These are phyloP conservation scores for Antennarius striatus DNA, from an alignment of 2,113 vertebrate genomes.

Conservation along the genomic window DNA sequence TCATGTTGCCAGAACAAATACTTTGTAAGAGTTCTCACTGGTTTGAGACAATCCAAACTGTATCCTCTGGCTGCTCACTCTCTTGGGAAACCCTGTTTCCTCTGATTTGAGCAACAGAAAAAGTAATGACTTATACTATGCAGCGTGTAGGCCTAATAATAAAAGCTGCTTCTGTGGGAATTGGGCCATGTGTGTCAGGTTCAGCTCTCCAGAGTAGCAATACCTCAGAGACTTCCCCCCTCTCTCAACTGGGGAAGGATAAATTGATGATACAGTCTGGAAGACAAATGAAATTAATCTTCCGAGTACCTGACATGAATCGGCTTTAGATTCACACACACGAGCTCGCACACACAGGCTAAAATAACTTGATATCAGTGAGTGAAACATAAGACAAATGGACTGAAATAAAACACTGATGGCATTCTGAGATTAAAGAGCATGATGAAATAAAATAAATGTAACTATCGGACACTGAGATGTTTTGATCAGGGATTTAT, in stretches of 20 bases:
- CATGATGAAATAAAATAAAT: conserved; percentile 54
- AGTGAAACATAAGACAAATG: conserved; percentile 62
- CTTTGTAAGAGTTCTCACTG: conserved; percentile 72
- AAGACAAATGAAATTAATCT: conserved; percentile 85
- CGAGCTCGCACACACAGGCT: conserved; percentile 13
- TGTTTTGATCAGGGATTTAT: conserved; percentile 57
- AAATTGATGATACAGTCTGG: conserved; percentile 81
- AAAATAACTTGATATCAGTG: conserved; percentile 65
- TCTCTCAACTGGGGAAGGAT: conserved; percentile 77
- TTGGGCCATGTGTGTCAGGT: conserved; percentile 79
- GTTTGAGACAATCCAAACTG: conserved; percentile 75
- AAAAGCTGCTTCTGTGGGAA: conserved; percentile 83
- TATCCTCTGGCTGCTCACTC: conserved; percentile 72
- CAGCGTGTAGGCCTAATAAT: conserved; percentile 79
- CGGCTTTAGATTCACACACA: conserved; percentile 49
- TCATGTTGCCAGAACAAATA: conserved; percentile 74
- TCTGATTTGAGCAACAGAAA: conserved; percentile 80
- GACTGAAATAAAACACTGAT: conserved; percentile 63
- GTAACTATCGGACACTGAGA: conserved; percentile 44
- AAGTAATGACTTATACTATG: conserved; percentile 83
- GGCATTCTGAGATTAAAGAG: conserved; percentile 41
- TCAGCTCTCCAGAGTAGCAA: conserved; percentile 77
- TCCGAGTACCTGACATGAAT: conserved; percentile 74
- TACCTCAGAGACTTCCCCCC: conserved; percentile 68
- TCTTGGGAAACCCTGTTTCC: conserved; percentile 75